Base-by-base conservation (phyloP, 2,888 invertebrate species). In the Stegophylla sp. region DNA sequence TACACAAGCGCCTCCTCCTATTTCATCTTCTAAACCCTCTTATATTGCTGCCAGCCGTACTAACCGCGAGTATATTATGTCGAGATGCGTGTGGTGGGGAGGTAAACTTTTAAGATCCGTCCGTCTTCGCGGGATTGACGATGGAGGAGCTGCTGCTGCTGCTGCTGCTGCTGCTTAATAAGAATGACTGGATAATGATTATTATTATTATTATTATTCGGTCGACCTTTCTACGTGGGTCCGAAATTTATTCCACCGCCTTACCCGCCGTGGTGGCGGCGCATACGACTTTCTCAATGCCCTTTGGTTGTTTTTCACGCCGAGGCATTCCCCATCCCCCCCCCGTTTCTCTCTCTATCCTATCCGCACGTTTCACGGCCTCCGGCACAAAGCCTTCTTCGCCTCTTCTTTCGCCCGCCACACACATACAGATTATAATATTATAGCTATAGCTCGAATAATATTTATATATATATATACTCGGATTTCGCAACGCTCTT, bases 161-260 rank as follows among this genome's bases (percentile, higher is more conserved):
- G n/a, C 12, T 5, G 23, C 20, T 69, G 53, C 53, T 61, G 17
- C 15, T 28, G 26, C 56, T 17, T 56, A 20, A 61, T 15, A 66
- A 59, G 67, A 56, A 67, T 20, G 23, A 71, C 79, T 63, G 63
- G 69, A 79, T 71, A 71, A 76, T 66, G 53, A 76, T 34, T 34
- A 34, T 34, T 34, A 56, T 56, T 56, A 56, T 66, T 64, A 61
- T 48, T 23, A 45, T 67, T 41, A 76, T 67, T 56, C 53, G 56
- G 17, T 56, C 23, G n/a, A 56, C 45, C 45, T 73, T 12, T 23
- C 4, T 15, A 3, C 59, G 15, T 34, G 63, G 23, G 69, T 79
- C 59, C 79, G 79, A 79, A 79, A 79, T 79, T 79, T 79, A 79
- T 79, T 79, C 79, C 77, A 0, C 3, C 20, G 5, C 45, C 56